Base-by-base conservation (phyloP, 2,797 vertebrate genomes). In the Dermochelys coriacea region DNA sequence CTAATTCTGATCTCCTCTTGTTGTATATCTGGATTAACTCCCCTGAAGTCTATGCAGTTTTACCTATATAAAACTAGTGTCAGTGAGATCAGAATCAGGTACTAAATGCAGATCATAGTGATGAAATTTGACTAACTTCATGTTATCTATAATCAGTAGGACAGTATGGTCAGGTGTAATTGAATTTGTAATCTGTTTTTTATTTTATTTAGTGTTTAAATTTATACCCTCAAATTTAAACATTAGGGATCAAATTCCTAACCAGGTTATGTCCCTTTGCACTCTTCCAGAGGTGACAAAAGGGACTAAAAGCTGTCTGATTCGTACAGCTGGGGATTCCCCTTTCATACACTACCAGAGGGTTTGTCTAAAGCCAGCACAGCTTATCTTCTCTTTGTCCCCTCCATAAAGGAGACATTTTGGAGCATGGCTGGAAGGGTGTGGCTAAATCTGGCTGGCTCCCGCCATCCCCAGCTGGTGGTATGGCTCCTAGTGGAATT, bases 1-100 rank as follows among this genome's bases (percentile, higher is more conserved):
- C 75, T 92, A 91, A 82, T 91, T 92, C 92, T 81, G 82, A 94
- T 87, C 95, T 91, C 91, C 84, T 96, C 86, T 82, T 97, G 84
- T 92, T 90, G 15, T 93, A 94, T 96, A 96, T 93, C 96, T 80
- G 84, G 82, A 64, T 92, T 96, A 84, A 19, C 59, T 94, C 55
- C 27, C 34, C 85, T 85, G 52, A 88, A 96, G 49, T 86, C 90
- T 93, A 82, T 90, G 37, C 47, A 88, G 5, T 90, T 31, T 41
- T 84, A 81, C 80, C 82, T 86, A 64, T 37, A 45, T 83, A 95
- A 95, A 94, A 84, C 74, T 81, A 68, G 74, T 14, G 1, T 68
- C n/a, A 68, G n/a, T 27, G 59, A 91, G 74, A 41, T 79, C 82
- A 86, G 80, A 92, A 52, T 82, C 1, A 15, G 75, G 59, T 85